Percentiles rank a stretch among this genome's conserved stretches.
Evolutionary conservation across 2,888 invertebrate species (phyloP).

Genomic region (Thereva nobilitata): DNA sequence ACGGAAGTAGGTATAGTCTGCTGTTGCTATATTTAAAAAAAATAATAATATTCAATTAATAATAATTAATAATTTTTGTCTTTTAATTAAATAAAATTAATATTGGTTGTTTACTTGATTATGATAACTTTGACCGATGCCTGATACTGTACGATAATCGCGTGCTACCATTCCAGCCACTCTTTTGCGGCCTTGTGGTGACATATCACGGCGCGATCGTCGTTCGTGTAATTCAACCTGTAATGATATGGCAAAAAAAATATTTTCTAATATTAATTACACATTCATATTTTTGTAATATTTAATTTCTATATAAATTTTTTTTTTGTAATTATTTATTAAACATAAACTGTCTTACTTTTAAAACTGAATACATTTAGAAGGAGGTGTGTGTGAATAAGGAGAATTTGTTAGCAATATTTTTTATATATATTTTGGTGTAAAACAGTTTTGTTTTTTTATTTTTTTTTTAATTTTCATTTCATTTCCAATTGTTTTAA

Average conservation of each 20-base stretch:
- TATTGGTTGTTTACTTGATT: conserved; percentile 52
- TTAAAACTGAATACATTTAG: no score
- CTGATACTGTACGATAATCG: conserved; percentile 59
- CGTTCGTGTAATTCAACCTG: conserved; percentile 68
- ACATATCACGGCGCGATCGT: conserved; percentile 82
- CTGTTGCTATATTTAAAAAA: conserved; percentile 14
- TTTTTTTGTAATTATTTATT: no score
- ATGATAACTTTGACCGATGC: conserved; percentile 59
- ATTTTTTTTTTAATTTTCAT: no score
- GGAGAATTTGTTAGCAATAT: no score
- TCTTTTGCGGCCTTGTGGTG: conserved; percentile 74
- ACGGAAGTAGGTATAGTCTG: conserved; percentile 45
- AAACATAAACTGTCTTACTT: no score
- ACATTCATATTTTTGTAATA: no score
- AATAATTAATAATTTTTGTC: conserved; percentile 17
- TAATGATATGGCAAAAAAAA: conserved; percentile 44
- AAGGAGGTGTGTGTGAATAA: no score
- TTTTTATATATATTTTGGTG: no score
- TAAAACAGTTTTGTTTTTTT: no score
- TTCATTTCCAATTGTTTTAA: no score
- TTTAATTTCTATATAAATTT: no score
- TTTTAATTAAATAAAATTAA: background rate
- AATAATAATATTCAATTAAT: background rate
- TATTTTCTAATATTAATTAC: no score
- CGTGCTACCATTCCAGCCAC: conserved; percentile 70